phyloP scores from a whole-genome alignment of 2,113 vertebrate genomes.

The Glaucomys volans region DNA sequence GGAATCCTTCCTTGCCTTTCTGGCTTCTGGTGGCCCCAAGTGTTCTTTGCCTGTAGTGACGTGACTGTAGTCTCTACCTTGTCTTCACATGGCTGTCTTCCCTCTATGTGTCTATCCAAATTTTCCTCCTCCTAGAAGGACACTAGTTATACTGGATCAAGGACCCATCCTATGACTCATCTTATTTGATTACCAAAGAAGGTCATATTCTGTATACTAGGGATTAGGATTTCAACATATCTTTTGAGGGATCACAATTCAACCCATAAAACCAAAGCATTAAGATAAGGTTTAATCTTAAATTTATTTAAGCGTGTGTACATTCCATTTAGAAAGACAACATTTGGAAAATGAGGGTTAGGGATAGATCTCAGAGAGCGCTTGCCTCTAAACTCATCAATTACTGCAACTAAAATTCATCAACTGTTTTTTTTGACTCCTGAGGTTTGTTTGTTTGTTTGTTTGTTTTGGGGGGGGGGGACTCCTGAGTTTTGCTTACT shows the following conservation, averaged over 20 bases:
- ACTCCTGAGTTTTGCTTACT: not conserved
- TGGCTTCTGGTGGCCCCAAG: too few species aligned
- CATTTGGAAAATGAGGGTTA: not conserved
- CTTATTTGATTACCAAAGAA: not conserved
- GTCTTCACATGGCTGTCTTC: not conserved
- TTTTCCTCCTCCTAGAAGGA: not conserved
- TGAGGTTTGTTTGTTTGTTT: not conserved
- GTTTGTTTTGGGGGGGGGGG: not conserved
- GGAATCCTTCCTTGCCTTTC: not conserved
- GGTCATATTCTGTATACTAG: not conserved
- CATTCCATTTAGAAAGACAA: not conserved
- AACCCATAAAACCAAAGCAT: not conserved
- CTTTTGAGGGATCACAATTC: not conserved
- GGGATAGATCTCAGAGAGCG: not conserved
- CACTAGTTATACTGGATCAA: not conserved
- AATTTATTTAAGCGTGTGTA: not conserved
- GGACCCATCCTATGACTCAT: not conserved
- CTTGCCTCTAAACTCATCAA: too few species aligned
- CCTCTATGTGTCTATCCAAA: not conserved
- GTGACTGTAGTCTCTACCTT: not conserved
- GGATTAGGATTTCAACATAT: not conserved
- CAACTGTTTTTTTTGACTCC: not conserved
- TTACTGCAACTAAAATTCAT: not conserved
- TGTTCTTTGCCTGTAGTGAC: too few species aligned
- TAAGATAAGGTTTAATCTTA: conserved; percentile 26